Conservation (phyloP, 2,888 invertebrate species). For the Aleiodes testaceus region DNA sequence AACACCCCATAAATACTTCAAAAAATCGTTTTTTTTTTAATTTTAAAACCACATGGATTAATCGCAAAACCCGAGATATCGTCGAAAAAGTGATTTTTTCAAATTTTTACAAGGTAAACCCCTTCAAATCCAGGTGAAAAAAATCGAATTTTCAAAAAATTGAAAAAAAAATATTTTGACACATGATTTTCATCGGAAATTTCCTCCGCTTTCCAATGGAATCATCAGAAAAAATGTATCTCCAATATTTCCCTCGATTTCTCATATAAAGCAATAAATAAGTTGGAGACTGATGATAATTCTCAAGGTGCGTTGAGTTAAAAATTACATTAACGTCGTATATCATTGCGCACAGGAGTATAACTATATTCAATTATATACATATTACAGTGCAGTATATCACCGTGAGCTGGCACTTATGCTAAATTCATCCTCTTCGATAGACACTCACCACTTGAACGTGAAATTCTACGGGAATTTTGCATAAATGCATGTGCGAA, state of each 20-base stretch:
- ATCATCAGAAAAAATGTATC: too few species aligned
- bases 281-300: not conserved
- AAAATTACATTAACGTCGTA: constrained; percentile 1
- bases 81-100: too few species aligned
- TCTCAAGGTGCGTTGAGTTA: constrained; percentile 1
- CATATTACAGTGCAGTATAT: constrained; percentile 17
- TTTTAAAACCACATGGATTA: too few species aligned
- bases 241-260: not conserved
- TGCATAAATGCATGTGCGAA: constrained; percentile 33
- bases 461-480: constrained; percentile 12
- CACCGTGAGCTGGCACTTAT: constrained; percentile 20
- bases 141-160: too few species aligned
- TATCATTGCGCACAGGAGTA: constrained; percentile 3
- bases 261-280: constrained; percentile 8
- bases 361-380: constrained; percentile 26
- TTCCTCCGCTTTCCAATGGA: too few species aligned
- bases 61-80: too few species aligned
- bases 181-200: too few species aligned
- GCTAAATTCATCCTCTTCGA: constrained; percentile 13
- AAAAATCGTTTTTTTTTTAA: too few species aligned
- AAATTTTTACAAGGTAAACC: too few species aligned
- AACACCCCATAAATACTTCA: too few species aligned
- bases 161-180: too few species aligned
- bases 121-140: too few species aligned
- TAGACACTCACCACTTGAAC: constrained; percentile 3